A percentile compares a stretch with the other conserved stretches of the same genome.
phyloP scores from a whole-genome alignment of 1,140 invertebrate species.

The Trigoniulus corallinus region DNA sequence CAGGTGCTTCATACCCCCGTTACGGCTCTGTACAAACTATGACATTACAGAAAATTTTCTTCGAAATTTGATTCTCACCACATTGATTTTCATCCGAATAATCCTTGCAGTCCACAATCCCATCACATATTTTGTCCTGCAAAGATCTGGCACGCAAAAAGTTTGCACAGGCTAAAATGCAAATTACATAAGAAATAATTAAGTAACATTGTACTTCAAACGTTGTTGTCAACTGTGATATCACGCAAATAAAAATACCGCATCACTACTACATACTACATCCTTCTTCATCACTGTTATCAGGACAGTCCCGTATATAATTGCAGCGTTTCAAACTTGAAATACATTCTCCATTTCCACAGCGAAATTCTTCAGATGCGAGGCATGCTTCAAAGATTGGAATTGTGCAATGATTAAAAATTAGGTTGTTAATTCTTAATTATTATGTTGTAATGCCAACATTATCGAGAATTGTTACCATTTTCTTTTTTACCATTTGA shows the following conservation, averaged over 20 bases:
- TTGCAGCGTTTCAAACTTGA: constrained; percentile 49
- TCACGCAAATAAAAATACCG: too few species aligned
- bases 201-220: too few species aligned
- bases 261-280: constrained; percentile 39
- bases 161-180: constrained; percentile 42
- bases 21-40: too few species aligned
- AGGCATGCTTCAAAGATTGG: too few species aligned
- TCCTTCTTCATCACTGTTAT: constrained; percentile 49
- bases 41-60: not conserved
- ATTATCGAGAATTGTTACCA: not conserved
- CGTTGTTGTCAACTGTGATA: too few species aligned
- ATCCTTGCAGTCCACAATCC: constrained; percentile 59
- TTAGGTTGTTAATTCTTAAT: too few species aligned
- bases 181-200: not conserved
- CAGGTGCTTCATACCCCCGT: too few species aligned
- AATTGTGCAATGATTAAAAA: too few species aligned
- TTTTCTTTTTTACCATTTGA: not conserved
- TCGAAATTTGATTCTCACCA: constrained; percentile 30
- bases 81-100: constrained; percentile 60
- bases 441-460: too few species aligned
- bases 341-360: constrained; percentile 45
- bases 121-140: constrained; percentile 60
- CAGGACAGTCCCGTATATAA: constrained; percentile 48
- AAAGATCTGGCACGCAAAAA: constrained; percentile 48
- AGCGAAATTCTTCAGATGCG: constrained; percentile 19